A percentile compares a stretch with the other conserved stretches of the same genome.
Evolutionary conservation across 2,888 invertebrate genomes (phyloP).

Genomic region (Gortyna flavago): DNA sequence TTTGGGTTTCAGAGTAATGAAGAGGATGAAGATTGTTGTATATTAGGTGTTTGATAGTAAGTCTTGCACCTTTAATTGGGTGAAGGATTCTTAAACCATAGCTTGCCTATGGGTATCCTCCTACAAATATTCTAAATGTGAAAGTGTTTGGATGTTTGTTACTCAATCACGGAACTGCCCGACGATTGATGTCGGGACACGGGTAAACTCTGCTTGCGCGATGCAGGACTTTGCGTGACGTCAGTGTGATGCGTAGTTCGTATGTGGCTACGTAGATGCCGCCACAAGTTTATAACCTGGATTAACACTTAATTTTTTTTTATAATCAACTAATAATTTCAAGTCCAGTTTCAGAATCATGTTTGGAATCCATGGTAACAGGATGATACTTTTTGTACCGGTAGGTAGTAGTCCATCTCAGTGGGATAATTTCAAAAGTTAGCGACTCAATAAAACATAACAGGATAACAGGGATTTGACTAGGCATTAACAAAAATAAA

Average conservation of each 20-base stretch:
- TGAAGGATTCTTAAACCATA: background rate
- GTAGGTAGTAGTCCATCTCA: background rate
- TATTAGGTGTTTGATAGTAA: conserved; percentile 72
- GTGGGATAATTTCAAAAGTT: background rate
- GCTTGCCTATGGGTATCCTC: background rate
- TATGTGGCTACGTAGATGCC: too few relatives aligned
- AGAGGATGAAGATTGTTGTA: conserved; percentile 65
- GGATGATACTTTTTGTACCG: background rate
- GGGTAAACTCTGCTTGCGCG: too few relatives aligned
- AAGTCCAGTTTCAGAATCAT: too few relatives aligned
- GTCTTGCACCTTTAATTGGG: background rate
- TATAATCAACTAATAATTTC: too few relatives aligned
- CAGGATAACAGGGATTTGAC: background rate
- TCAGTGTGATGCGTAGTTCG: too few relatives aligned
- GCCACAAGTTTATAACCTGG: background rate
- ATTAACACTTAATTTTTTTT: background rate
- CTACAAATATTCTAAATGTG: background rate
- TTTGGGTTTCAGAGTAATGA: conserved; percentile 31
- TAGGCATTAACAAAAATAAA: background rate
- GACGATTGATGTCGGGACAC: too few relatives aligned
- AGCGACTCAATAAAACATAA: background rate
- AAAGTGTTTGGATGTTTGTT: background rate
- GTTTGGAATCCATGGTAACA: too few relatives aligned
- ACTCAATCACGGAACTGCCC: background rate
- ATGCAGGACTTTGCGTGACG: too few relatives aligned